Percentiles rank a stretch among this genome's conserved stretches.
Evolutionary conservation across 2,888 invertebrate species (phyloP).

Genomic region (Imbricaverruca yamaguchii): DNA sequence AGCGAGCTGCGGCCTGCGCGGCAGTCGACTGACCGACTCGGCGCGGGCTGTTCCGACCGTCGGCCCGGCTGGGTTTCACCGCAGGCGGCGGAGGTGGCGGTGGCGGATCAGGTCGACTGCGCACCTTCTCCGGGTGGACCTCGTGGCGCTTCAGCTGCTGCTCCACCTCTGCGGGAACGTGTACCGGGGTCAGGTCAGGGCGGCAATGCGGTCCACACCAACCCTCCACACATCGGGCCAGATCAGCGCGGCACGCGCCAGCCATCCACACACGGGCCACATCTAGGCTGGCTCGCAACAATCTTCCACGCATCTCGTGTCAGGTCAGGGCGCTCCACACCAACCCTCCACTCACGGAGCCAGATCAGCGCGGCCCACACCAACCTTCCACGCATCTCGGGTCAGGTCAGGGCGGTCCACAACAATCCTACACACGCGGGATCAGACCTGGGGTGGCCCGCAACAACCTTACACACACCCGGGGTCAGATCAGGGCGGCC

Average conservation of each 20-base stretch:
- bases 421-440: too few species aligned
- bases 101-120: background rate
- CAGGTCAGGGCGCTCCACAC: background rate
- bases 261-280: too few species aligned
- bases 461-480: too few species aligned
- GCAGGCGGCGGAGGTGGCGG: background rate
- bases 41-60: conserved; percentile 25
- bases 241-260: too few species aligned
- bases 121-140: conserved; percentile 21
- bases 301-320: too few species aligned
- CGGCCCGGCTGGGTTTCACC: background rate
- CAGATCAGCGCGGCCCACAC: too few species aligned
- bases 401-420: too few species aligned
- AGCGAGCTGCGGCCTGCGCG: too few species aligned
- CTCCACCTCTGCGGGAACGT: conserved; percentile 69
- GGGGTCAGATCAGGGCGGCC: too few species aligned
- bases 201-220: background rate
- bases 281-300: too few species aligned
- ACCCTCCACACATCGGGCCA: background rate
- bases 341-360: background rate
- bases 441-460: too few species aligned
- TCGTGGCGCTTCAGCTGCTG: conserved; percentile 68
- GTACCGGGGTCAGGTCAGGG: conserved; percentile 8
- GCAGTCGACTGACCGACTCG: background rate
- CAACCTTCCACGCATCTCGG: too few species aligned